Evolutionary conservation across 2,113 vertebrate species (phyloP).

Genomic region (Anas platyrhynchos): DNA sequence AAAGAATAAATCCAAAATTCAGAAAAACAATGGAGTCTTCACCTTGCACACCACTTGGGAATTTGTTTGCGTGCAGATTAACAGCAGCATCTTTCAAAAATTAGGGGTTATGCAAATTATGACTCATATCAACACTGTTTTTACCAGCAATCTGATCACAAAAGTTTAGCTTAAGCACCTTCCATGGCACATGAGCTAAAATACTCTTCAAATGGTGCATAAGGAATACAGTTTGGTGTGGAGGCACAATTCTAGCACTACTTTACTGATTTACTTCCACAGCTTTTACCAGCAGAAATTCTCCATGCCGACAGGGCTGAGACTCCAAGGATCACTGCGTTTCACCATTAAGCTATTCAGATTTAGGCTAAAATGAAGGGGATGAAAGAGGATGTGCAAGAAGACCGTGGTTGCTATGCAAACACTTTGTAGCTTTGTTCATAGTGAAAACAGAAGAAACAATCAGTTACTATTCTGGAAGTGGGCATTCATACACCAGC

Average conservation of each 20-base stretch:
- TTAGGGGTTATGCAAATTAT: neutral
- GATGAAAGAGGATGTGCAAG: neutral
- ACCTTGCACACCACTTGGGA: neutral
- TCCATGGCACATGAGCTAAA: neutral
- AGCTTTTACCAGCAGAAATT: neutral
- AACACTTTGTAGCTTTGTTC: neutral
- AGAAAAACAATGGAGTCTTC: neutral
- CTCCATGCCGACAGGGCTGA: neutral
- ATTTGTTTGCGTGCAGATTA: neutral
- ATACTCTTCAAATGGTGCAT: rapidly evolving
- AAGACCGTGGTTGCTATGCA: neutral
- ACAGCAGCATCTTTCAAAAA: neutral
- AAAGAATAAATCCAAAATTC: neutral
- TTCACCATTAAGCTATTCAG: neutral
- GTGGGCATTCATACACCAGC: neutral
- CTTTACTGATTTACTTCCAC: neutral
- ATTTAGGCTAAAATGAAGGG: neutral
- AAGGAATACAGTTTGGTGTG: neutral
- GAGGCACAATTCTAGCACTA: neutral
- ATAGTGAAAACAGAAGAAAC: neutral
- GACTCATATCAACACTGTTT: neutral
- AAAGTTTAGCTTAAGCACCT: neutral
- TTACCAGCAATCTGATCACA: neutral
- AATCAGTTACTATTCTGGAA: neutral
- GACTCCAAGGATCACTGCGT: neutral